Conservation (phyloP, 2,113 vertebrate species). For the Tapirus terrestris region DNA sequence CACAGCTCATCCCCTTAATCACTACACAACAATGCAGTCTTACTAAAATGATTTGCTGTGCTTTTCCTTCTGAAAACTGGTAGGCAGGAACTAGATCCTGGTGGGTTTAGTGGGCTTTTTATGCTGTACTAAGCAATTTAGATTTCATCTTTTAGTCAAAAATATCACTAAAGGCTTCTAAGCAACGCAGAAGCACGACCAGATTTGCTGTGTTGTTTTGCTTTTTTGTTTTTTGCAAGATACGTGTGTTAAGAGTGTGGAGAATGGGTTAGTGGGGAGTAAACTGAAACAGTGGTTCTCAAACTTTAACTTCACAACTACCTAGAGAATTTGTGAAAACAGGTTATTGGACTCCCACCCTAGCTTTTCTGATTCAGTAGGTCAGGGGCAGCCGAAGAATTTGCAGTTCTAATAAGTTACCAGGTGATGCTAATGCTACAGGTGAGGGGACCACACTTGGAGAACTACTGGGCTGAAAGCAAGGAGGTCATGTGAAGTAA, state of each 20-base stretch:
- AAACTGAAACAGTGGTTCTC: not conserved
- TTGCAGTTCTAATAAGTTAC: not conserved
- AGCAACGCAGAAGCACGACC: not conserved
- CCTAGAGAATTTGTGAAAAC: not conserved
- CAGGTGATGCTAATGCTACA: not conserved
- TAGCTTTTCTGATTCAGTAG: not conserved
- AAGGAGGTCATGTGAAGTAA: not conserved
- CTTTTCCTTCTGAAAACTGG: not conserved
- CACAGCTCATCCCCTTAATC: not conserved
- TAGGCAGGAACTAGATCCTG: not conserved
- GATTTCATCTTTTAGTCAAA: not conserved
- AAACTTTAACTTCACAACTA: slow-evolving; percentile 2
- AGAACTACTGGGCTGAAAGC: not conserved
- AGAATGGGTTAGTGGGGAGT: not conserved
- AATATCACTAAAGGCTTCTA: not conserved
- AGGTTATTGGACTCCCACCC: not conserved
- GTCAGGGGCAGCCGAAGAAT: not conserved
- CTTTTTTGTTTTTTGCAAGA: not conserved
- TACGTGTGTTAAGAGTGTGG: not conserved
- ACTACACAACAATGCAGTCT: not conserved
- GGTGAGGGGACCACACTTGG: not conserved
- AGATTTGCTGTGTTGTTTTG: not conserved
- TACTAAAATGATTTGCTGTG: not conserved
- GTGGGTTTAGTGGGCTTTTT: not conserved
- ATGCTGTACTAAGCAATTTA: not conserved